A percentile compares a stretch with the other conserved stretches of the same genome.
phyloP scores from a whole-genome alignment of 2,113 vertebrate species.

The Numida meleagris region DNA sequence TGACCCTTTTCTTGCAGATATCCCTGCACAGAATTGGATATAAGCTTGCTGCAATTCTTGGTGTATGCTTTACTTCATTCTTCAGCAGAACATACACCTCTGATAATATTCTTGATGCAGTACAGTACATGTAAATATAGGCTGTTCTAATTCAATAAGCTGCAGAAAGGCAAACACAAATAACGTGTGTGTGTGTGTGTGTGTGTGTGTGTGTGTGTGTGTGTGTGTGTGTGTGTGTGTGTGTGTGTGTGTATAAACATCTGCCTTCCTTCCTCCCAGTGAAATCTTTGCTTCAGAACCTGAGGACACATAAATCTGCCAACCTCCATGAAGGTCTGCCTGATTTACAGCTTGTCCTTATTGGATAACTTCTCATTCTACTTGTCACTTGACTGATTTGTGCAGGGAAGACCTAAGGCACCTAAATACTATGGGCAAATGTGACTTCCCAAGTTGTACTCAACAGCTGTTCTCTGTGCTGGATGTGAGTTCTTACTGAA shows the following conservation, averaged over 20 bases:
- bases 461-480: not conserved
- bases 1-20: conserved; percentile 31
- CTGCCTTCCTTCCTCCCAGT: not conserved
- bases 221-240: not conserved
- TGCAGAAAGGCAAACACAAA: not conserved
- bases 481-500: not conserved
- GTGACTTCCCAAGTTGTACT: not conserved
- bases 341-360: not conserved
- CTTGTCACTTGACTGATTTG: not conserved
- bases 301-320: not conserved
- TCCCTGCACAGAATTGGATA: not conserved
- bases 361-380: not conserved
- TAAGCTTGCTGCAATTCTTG: not conserved
- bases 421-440: not conserved
- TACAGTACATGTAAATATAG: not conserved
- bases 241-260: not conserved
- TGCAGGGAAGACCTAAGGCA: not conserved
- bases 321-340: not conserved
- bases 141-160: not conserved
- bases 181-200: not conserved
- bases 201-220: not conserved
- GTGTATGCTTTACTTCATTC: conserved; percentile 10
- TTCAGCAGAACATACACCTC: not conserved
- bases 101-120: not conserved
- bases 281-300: not conserved